These are phyloP conservation scores for Halisarca cf. caerulea DNA, from an alignment of 37 sponge, comb jelly and placozoan species.

Conservation along the genomic window DNA sequence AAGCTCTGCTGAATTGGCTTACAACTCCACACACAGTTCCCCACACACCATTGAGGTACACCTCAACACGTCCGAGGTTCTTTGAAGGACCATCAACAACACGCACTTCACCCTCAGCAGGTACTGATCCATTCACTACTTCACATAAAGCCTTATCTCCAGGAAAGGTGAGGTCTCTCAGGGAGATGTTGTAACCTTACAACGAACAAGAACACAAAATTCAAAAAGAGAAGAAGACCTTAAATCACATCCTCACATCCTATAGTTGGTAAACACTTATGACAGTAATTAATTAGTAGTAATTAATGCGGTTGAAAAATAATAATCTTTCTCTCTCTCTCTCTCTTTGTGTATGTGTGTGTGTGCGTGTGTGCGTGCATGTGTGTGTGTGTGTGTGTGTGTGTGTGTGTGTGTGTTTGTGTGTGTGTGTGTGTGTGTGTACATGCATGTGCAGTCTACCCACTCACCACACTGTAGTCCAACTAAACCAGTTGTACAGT, in stretches of 20 bases:
- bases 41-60: constrained; percentile 11
- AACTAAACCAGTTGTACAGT: too few relatives aligned
- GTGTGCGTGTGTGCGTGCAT: not conserved
- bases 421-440: too few relatives aligned
- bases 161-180: not conserved
- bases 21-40: constrained; percentile 5
- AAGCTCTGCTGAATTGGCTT: not conserved
- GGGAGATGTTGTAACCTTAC: not conserved
- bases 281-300: too few relatives aligned
- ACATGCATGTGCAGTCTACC: not conserved
- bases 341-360: too few relatives aligned
- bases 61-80: not conserved
- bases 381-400: too few relatives aligned
- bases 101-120: not conserved
- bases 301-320: too few relatives aligned
- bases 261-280: too few relatives aligned
- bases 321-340: too few relatives aligned
- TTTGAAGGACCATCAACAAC: not conserved
- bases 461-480: not conserved
- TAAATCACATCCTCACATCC: too few relatives aligned
- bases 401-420: too few relatives aligned
- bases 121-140: not conserved
- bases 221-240: too few relatives aligned
- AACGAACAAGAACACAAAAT: too few relatives aligned
- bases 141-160: not conserved